Base-by-base conservation (phyloP, 2,888 invertebrate genomes). In the Acanthosepion lycidas region DNA sequence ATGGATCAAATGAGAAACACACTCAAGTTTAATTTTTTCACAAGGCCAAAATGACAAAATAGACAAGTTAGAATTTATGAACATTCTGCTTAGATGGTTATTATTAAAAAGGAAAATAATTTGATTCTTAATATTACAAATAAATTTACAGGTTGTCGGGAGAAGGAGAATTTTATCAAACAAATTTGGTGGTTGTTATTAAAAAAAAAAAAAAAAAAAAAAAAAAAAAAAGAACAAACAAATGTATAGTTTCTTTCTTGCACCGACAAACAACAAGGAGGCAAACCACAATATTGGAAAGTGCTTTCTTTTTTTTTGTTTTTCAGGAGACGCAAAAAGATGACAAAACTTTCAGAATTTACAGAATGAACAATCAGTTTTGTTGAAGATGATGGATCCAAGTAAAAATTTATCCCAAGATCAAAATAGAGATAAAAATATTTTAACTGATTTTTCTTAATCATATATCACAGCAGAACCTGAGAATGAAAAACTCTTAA, bases 1-100 rank as follows among this genome's bases (percentile, higher is more conserved):
- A 92, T 94, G 64, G 78, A 28, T 78, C 55, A 59, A 51, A 94
- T 94, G 48, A 55, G 20, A 78, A 94, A 94, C 53, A 59, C 93
- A 93, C 53, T 49, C n/a, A 51, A 93, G 33, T 48, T 48, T n/a
- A 48, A 53, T 51, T 51, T 42, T 93, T 93, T 51, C 28, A 93
- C n/a, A 42, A 48, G 18, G 28, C 53, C 93, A 93, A 51, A 51
- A 93, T 28, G 53, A 49, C 28, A 51, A 28, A 42, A 53, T 5
- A 93, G 28, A 93, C 93, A 49, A n/a, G 42, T 93, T 28, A 51
- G 28, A 8, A 93, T 15, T 78, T n/a, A 78, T 78, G n/a, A 9
- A 33, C n/a, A 12, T 12, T 78, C n/a, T 78, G 9, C 15, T 78
- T n/a, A n/a, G 78, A 78, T n/a, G n/a, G 8, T 33, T n/a, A 33